Evolutionary conservation across 2,888 invertebrate species (phyloP).

Genomic region (Cataglyphis rosenhaueri): DNA sequence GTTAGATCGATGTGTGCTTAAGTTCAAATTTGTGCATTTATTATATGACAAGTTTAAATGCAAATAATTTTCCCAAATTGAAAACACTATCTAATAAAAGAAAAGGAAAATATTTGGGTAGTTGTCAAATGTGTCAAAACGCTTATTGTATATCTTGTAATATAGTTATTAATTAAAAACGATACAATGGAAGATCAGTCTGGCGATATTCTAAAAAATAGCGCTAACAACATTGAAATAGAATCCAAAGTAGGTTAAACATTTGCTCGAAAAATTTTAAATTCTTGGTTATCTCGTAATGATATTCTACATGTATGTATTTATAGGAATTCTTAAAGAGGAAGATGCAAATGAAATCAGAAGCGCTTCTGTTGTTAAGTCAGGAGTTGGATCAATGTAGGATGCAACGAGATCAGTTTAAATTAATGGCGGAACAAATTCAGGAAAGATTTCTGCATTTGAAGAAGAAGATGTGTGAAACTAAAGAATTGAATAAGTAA

Average conservation of each 20-base stretch:
- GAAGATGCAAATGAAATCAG: constrained; percentile 93
- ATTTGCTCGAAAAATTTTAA: constrained; percentile 11
- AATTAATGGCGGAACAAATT: constrained; percentile 92
- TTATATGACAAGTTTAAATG: neutral
- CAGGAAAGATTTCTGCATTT: constrained; percentile 87
- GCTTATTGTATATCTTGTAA: neutral
- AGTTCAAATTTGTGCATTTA: neutral
- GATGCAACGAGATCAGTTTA: constrained; percentile 92
- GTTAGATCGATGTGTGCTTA: neutral
- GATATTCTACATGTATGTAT: neutral
- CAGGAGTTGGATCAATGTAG: constrained; percentile 92
- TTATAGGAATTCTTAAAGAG: constrained; percentile 73
- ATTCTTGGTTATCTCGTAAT: neutral
- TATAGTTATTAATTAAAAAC: neutral
- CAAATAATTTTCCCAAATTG: neutral
- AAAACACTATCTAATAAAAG: neutral
- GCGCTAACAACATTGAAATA: constrained; percentile 5
- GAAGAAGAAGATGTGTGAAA: constrained; percentile 82
- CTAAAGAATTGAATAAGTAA: constrained; percentile 73
- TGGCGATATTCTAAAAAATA: neutral
- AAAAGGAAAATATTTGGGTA: neutral
- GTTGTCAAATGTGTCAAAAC: constrained; percentile 16
- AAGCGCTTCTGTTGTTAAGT: constrained; percentile 92
- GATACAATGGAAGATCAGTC: constrained; percentile 19
- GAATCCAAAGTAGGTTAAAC: constrained; percentile 51